A percentile compares a stretch with the other conserved stretches of the same genome.
phyloP scores from a whole-genome alignment of 1,140 invertebrate species.

The Drosophila baimaii region DNA sequence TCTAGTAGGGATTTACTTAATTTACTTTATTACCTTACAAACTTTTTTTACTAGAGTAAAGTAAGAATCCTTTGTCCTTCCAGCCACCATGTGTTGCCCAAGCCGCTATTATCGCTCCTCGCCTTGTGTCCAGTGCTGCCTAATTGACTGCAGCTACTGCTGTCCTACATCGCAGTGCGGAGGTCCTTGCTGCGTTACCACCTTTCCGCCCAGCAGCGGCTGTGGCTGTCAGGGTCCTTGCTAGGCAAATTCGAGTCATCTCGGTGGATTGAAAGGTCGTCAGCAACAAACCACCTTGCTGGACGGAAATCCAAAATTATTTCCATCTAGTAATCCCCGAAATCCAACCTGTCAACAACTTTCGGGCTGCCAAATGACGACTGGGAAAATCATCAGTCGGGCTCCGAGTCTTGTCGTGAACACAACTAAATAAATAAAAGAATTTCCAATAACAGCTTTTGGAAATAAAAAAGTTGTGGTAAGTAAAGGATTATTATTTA shows the following conservation, averaged over 20 bases:
- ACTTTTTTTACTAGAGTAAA: not conserved
- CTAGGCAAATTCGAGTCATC: not conserved
- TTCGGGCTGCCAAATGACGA: not conserved
- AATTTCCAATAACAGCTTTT: slow-evolving; percentile 28
- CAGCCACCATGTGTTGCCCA: slow-evolving; percentile 57
- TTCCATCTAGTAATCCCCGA: slow-evolving; percentile 12
- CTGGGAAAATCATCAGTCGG: slow-evolving; percentile 13
- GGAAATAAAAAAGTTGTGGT: slow-evolving; percentile 30
- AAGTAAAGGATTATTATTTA: not conserved
- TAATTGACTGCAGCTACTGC: slow-evolving; percentile 61
- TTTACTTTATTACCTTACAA: too few relatives aligned
- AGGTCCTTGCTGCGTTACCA: slow-evolving; percentile 14
- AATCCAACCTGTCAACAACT: not conserved
- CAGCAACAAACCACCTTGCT: slow-evolving; percentile 1
- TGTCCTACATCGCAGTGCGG: slow-evolving; percentile 42
- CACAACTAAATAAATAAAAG: slow-evolving; percentile 33
- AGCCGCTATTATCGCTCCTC: slow-evolving; percentile 58
- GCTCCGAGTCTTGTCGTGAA: slow-evolving; percentile 30
- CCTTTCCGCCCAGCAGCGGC: not conserved
- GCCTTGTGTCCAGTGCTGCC: slow-evolving; percentile 63
- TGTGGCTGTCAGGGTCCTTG: slow-evolving; percentile 22
- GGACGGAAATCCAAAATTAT: not conserved
- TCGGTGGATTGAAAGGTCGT: not conserved
- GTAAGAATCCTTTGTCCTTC: not conserved
- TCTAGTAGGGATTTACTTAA: too few relatives aligned